Conservation (phyloP, 2,888 invertebrate species). For the Aromia moschata region DNA sequence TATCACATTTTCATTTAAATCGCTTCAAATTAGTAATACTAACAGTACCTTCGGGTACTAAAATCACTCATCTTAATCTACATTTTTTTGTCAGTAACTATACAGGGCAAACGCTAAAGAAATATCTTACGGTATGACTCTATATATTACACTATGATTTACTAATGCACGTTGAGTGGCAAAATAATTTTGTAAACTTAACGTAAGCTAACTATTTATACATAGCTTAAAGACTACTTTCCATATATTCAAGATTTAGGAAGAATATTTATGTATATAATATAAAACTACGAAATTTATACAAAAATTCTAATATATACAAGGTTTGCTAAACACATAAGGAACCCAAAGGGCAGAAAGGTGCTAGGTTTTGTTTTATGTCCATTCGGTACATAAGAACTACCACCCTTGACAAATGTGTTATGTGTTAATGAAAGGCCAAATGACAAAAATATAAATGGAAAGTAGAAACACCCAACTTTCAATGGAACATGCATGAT, state of each 20-base stretch:
- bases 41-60: not conserved
- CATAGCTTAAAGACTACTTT: constrained; percentile 2
- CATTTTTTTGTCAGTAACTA: not conserved
- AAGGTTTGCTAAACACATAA: constrained; percentile 20
- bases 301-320: constrained; percentile 19
- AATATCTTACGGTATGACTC: constrained; percentile 9
- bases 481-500: no score
- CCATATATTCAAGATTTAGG: constrained; percentile 6
- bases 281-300: constrained; percentile 29
- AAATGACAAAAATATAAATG: no score
- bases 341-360: constrained; percentile 19
- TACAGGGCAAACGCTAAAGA: constrained; percentile 6
- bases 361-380: constrained; percentile 7
- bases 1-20: constrained; percentile 17
- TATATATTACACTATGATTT: not conserved
- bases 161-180: constrained; percentile 13
- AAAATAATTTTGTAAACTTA: constrained; percentile 15
- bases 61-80: not conserved
- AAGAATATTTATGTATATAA: constrained; percentile 17
- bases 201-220: constrained; percentile 15
- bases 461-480: no score
- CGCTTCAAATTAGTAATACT: not conserved
- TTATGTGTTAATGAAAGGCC: no score
- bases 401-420: not conserved
- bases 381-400: not conserved